A percentile compares a stretch with the other conserved stretches of the same genome.
Conservation (phyloP, 2,797 vertebrate genomes). For the Pseudochaenichthys georgianus region DNA sequence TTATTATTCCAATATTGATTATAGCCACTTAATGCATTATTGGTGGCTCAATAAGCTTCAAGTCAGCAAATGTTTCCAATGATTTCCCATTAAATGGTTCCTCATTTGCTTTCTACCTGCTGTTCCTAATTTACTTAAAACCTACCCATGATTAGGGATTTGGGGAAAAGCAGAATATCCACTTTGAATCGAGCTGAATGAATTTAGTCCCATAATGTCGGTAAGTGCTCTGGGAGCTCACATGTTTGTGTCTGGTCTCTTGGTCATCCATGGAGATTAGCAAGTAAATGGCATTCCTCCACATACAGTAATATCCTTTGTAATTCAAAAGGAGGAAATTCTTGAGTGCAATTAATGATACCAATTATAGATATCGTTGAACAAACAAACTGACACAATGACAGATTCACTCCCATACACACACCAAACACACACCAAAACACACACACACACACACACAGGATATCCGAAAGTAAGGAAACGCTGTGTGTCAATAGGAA, state of each 20-base stretch:
- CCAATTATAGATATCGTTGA: constrained; percentile 71
- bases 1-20: constrained; percentile 51
- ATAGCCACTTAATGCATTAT: constrained; percentile 1
- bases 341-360: constrained; percentile 75
- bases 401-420: constrained; percentile 64
- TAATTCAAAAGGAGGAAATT: constrained; percentile 76
- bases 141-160: constrained; percentile 73
- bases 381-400: constrained; percentile 77
- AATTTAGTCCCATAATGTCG: constrained; percentile 56
- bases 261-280: constrained; percentile 55
- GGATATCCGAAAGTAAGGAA: constrained; percentile 83
- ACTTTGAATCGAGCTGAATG: constrained; percentile 69
- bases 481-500: constrained; percentile 79
- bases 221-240: constrained; percentile 36
- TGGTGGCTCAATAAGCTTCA: constrained; percentile 43
- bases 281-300: constrained; percentile 73
- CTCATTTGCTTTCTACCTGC: constrained; percentile 57
- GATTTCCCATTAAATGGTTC: constrained; percentile 54
- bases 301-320: constrained; percentile 74
- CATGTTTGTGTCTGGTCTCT: constrained; percentile 53
- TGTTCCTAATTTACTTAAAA: constrained; percentile 65
- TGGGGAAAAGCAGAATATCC: constrained; percentile 63
- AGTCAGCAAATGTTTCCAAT: constrained; percentile 39
- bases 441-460: constrained; percentile 40
- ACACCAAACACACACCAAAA: constrained; percentile 13